Evolutionary conservation across 2,113 vertebrate genomes (phyloP).

Genomic region (Alethe castanea): DNA sequence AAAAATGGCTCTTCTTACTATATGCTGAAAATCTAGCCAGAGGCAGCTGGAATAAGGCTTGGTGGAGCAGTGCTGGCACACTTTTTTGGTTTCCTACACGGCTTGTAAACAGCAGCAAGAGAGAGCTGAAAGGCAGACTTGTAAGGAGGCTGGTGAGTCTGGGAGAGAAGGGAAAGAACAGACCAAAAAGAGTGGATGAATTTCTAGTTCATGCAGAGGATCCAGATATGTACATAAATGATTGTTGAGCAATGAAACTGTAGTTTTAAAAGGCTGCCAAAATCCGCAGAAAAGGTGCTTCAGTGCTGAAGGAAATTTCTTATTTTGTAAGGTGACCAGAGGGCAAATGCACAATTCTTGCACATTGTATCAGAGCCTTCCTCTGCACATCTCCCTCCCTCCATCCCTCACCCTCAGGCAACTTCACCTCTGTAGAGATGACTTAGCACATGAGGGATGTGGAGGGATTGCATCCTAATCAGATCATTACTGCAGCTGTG

Average conservation of each 20-base stretch:
- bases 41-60: not conserved
- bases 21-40: not conserved
- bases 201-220: not conserved
- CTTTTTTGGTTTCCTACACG: not conserved
- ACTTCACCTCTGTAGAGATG: slow-evolving; percentile 1
- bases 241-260: not conserved
- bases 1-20: not conserved
- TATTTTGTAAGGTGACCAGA: not conserved
- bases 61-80: not conserved
- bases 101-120: not conserved
- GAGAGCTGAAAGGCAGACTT: slow-evolving; percentile 17
- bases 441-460: not conserved
- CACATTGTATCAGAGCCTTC: not conserved
- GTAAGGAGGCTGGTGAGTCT: not conserved
- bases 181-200: not conserved
- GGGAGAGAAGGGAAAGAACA: not conserved
- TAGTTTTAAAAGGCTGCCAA: not conserved
- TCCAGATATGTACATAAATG: not conserved
- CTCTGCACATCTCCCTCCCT: not conserved
- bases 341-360: not conserved
- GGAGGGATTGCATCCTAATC: slow-evolving; percentile 32
- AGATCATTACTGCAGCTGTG: slow-evolving; percentile 34
- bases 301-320: not conserved
- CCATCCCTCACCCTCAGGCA: not conserved
- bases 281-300: not conserved